Base-by-base conservation (phyloP, 2,797 vertebrate genomes). In the Phrynocephalus guinanensis region DNA sequence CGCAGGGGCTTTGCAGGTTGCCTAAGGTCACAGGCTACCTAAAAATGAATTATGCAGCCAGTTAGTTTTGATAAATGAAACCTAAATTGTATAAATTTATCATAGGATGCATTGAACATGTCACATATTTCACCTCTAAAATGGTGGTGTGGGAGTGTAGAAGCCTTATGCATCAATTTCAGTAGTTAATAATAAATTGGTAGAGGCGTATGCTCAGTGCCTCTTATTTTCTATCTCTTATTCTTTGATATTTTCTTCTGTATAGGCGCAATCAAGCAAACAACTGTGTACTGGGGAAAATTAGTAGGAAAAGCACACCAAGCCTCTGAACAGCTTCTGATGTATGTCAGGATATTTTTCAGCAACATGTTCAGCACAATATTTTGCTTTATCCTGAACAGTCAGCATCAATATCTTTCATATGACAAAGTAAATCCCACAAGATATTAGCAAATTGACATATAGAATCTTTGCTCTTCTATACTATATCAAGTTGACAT, bases 361-460 rank as follows among this genome's bases (percentile, higher is more conserved):
- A 86, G 11, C 77, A 82, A 3, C 9, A 87, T 83, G 79, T 87
- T 71, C 30, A 84, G 52, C 24, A 85, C 63, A 92, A 9, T 6
- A 86, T 89, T 91, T 87, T 91, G 79, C 67, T 86, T 48, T 3
- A 84, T 3, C 44, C 63, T 89, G 75, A 60, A 90, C 67, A 79
- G 72, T 91, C 85, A 84, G 68, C 89, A 88, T 70, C 76, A 79
- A 86, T 92, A 88, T 87, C 87, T 93, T 91, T 92, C 87, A 91
- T 82, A 86, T 13, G 56, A 24, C 82, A 85, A 91, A 77, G 38
- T 60, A 91, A 93, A 92, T 89, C 82, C 88, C 77, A 3, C 86
- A 92, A 93, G 84, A 88, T 86, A 82, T 89, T 92, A 94, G 88
- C 87, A 94, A 90, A 93, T 93, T 90, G 90, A 90, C 89, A 87